A percentile compares a stretch with the other conserved stretches of the same genome.
These are phyloP conservation scores for Eumaeus atala DNA, from an alignment of 1,140 invertebrate species.

Conservation along the genomic window DNA sequence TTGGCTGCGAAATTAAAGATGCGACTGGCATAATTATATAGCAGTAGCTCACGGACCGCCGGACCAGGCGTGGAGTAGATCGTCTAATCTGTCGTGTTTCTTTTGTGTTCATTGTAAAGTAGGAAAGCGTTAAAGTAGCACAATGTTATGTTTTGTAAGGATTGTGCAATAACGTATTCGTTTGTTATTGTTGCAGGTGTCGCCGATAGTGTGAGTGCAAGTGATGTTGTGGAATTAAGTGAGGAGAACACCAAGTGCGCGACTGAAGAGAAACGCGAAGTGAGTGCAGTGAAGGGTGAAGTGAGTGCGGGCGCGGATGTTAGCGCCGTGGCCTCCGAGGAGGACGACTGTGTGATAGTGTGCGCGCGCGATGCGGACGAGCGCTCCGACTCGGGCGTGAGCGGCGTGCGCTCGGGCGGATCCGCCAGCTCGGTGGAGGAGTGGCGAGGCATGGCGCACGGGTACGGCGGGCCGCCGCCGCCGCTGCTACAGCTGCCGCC, in stretches of 20 bases:
- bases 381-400: conserved; percentile 80
- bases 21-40: too few species aligned
- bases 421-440: conserved; percentile 85
- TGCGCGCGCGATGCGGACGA: conserved; percentile 69
- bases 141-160: too few species aligned
- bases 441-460: conserved; percentile 71
- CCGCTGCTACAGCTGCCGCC: conserved; percentile 61
- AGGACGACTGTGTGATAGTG: conserved; percentile 76
- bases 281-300: conserved; percentile 62
- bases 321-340: conserved; percentile 72
- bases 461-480: conserved; percentile 53
- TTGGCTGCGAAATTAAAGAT: too few species aligned
- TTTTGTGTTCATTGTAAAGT: too few species aligned
- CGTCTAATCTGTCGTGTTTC: too few species aligned
- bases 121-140: neutral
- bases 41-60: too few species aligned
- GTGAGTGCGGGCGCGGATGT: conserved; percentile 68
- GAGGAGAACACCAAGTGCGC: conserved; percentile 58
- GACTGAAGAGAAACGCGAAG: conserved; percentile 45
- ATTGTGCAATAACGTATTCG: neutral
- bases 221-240: conserved; percentile 60
- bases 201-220: conserved; percentile 55
- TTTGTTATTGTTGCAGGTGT: conserved; percentile 58
- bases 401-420: conserved; percentile 76
- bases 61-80: too few species aligned